Evolutionary conservation across 2,888 invertebrate genomes (phyloP).

Genomic region (Platycheirus rosarum): DNA sequence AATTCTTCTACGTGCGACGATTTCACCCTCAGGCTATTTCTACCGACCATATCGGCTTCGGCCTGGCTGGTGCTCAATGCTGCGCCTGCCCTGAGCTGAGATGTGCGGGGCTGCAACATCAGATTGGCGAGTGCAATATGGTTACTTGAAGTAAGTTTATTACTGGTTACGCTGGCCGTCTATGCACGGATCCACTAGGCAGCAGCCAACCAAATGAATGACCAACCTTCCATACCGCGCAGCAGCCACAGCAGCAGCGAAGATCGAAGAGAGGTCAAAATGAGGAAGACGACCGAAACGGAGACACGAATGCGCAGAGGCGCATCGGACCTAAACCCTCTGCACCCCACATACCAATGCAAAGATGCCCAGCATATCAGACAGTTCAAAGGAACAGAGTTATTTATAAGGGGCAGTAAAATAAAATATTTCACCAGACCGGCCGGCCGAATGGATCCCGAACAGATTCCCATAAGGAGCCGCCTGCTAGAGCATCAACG

Average conservation of each 20-base stretch:
- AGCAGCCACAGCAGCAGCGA: conserved; percentile 76
- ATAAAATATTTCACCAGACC: conserved; percentile 75
- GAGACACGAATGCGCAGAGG: conserved; percentile 71
- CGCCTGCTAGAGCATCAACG: conserved; percentile 78
- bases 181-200: conserved; percentile 69
- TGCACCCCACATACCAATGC: conserved; percentile 52
- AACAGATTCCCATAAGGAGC: conserved; percentile 81
- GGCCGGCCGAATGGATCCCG: conserved; percentile 70
- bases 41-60: conserved; percentile 50
- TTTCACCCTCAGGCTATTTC: conserved; percentile 72
- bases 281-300: conserved; percentile 74
- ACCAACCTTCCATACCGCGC: conserved; percentile 81
- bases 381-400: conserved; percentile 76
- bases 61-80: not conserved
- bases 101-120: conserved; percentile 73
- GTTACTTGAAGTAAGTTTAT: conserved; percentile 73
- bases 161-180: conserved; percentile 73
- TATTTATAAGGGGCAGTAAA: conserved; percentile 75
- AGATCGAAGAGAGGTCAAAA: conserved; percentile 75
- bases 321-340: conserved; percentile 50
- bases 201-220: conserved; percentile 82
- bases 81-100: conserved; percentile 27
- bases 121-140: conserved; percentile 73
- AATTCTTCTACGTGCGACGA: conserved; percentile 75
- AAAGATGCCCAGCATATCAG: conserved; percentile 76